Evolutionary conservation across 2,113 vertebrate species (phyloP).

Genomic region (Dryoscopus gambensis): DNA sequence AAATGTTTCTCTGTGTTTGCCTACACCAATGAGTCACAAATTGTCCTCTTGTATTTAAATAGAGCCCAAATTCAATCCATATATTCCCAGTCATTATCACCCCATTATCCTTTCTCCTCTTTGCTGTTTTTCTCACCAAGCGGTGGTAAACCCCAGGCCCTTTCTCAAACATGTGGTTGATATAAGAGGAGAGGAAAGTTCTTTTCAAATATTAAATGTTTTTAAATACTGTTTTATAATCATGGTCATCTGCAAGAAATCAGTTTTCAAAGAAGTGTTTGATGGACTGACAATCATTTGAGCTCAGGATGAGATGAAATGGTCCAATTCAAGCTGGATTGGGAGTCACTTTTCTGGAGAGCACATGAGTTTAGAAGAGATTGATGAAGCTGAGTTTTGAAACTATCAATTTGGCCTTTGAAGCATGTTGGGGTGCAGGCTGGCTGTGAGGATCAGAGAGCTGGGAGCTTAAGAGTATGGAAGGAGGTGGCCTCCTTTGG

Average conservation of each 20-base stretch:
- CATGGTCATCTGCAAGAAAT: slow-evolving; percentile 52
- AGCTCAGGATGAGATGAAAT: background rate
- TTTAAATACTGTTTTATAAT: slow-evolving; percentile 37
- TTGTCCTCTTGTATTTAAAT: slow-evolving; percentile 33
- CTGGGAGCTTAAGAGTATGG: background rate
- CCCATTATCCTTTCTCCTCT: slow-evolving; percentile 36
- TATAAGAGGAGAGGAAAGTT: slow-evolving; percentile 47
- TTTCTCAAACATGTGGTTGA: slow-evolving; percentile 51
- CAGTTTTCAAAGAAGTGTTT: slow-evolving; percentile 40
- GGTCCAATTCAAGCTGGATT: background rate
- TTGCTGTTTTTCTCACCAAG: slow-evolving; percentile 35
- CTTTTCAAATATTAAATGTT: slow-evolving; percentile 33
- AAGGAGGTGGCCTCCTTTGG: background rate
- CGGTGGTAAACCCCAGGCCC: slow-evolving; percentile 40
- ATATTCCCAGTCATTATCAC: slow-evolving; percentile 53
- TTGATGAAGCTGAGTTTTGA: background rate
- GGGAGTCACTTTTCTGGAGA: background rate
- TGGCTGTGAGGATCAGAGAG: background rate
- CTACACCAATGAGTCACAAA: background rate
- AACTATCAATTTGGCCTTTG: background rate
- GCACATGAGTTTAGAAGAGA: slow-evolving; percentile 3
- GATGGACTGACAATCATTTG: slow-evolving; percentile 44
- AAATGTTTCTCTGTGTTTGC: slow-evolving; percentile 5
- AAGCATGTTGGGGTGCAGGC: background rate
- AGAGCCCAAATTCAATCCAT: slow-evolving; percentile 45